A percentile compares a stretch with the other conserved stretches of the same genome.
Evolutionary conservation across 92 coral and sea anemone genomes (phyloP).

Genomic region (Pocillopora grandis): DNA sequence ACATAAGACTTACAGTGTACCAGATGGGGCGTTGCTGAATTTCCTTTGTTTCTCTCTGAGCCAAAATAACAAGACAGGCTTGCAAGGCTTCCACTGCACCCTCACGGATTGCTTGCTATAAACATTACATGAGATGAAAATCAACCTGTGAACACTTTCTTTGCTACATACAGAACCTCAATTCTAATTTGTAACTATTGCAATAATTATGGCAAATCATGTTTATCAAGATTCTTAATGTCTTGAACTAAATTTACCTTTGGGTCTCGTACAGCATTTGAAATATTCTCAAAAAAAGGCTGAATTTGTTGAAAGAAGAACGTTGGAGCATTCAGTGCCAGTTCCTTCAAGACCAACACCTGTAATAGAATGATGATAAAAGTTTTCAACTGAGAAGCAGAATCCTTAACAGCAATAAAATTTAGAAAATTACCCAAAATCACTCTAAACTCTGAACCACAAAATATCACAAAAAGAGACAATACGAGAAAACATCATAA

Average conservation of each 20-base stretch:
- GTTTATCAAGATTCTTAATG: background rate
- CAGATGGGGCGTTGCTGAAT: slow-evolving; percentile 90
- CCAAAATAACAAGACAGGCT: slow-evolving; percentile 95
- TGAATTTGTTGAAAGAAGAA: slow-evolving; percentile 99
- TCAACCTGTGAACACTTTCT: background rate
- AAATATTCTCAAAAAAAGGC: slow-evolving; percentile 96
- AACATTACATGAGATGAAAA: background rate
- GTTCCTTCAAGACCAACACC: slow-evolving; percentile 91
- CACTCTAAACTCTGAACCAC: no score
- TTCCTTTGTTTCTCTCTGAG: slow-evolving; percentile 97
- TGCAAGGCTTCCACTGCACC: slow-evolving; percentile 96
- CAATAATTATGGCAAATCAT: background rate
- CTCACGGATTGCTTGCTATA: slow-evolving; percentile 96
- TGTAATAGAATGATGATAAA: background rate
- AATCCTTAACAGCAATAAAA: no score
- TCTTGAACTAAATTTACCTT: slow-evolving; percentile 51
- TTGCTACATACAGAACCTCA: background rate
- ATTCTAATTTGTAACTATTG: no score
- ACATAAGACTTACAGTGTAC: slow-evolving; percentile 71
- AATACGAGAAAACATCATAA: no score
- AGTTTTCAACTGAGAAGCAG: no score
- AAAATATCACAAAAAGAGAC: no score
- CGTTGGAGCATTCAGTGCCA: slow-evolving; percentile 97
- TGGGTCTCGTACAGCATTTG: slow-evolving; percentile 92
- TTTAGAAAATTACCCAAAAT: no score